Conservation (phyloP, 2,113 vertebrate genomes). For the Indri indri region DNA sequence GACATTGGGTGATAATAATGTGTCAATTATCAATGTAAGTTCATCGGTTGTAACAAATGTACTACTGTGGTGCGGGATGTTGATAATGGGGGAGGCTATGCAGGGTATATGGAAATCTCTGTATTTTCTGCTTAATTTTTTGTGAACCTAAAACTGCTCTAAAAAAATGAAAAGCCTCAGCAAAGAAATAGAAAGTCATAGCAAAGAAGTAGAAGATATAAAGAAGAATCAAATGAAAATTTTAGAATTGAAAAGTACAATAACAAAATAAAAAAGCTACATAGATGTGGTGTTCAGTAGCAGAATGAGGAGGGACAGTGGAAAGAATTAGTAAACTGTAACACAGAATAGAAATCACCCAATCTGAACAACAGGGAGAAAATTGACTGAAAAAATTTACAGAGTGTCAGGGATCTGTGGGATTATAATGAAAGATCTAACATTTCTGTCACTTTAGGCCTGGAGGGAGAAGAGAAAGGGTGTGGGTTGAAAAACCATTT, state of each 20-base stretch:
- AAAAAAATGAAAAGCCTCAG: not conserved
- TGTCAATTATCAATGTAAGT: not conserved
- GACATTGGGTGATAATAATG: not conserved
- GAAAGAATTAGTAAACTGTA: not conserved
- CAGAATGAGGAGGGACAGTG: not conserved
- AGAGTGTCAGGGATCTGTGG: not conserved
- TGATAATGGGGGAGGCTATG: not conserved
- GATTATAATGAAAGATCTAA: not conserved
- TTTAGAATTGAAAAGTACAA: not conserved
- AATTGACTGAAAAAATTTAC: not conserved
- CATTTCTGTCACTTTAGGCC: not conserved
- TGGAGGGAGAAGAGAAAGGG: not conserved
- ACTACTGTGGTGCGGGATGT: not conserved
- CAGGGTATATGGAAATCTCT: not conserved
- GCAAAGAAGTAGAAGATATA: not conserved
- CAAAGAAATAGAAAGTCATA: not conserved
- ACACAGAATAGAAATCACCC: not conserved
- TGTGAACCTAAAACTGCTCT: not conserved
- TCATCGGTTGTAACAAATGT: not conserved
- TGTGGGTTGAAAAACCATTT: not conserved
- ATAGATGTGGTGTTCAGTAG: not conserved
- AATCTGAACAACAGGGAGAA: not conserved
- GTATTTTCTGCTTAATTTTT: not conserved
- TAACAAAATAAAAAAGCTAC: constrained; percentile 29
- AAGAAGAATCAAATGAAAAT: not conserved